A percentile compares a stretch with the other conserved stretches of the same genome.
Evolutionary conservation across 2,797 vertebrate species (phyloP).

Genomic region (Enoplosus armatus): DNA sequence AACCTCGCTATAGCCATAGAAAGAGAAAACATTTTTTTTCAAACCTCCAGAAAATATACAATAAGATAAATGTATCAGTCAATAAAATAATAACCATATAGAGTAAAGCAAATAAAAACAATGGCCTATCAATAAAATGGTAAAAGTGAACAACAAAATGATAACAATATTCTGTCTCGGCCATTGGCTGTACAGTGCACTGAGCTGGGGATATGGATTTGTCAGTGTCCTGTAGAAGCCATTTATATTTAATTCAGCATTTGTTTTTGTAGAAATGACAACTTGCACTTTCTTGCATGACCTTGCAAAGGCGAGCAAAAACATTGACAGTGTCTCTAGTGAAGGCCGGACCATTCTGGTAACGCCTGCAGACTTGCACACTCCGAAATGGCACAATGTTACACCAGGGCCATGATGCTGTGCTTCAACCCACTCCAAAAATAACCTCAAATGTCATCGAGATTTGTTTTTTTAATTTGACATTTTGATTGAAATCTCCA

Average conservation of each 20-base stretch:
- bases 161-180: slow-evolving; percentile 27
- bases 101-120: slow-evolving; percentile 63
- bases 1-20: slow-evolving; percentile 50
- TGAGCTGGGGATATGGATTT: slow-evolving; percentile 34
- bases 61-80: slow-evolving; percentile 55
- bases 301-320: slow-evolving; percentile 39
- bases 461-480: slow-evolving; percentile 25
- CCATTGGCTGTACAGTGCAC: slow-evolving; percentile 41
- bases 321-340: slow-evolving; percentile 22
- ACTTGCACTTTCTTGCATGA: slow-evolving; percentile 4
- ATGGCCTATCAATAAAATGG: slow-evolving; percentile 58
- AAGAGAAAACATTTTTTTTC: slow-evolving; percentile 44
- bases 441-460: slow-evolving; percentile 44
- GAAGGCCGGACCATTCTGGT: slow-evolving; percentile 30
- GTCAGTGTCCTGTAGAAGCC: slow-evolving; percentile 22
- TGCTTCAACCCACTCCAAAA: slow-evolving; percentile 29
- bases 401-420: slow-evolving; percentile 27
- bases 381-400: slow-evolving; percentile 43
- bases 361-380: slow-evolving; percentile 24
- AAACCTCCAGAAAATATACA: slow-evolving; percentile 56
- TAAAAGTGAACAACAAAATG: slow-evolving; percentile 57
- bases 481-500: slow-evolving; percentile 41
- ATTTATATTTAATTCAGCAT: not conserved
- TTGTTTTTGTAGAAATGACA: slow-evolving; percentile 35
- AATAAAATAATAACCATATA: slow-evolving; percentile 61